A percentile compares a stretch with the other conserved stretches of the same genome.
phyloP scores from a whole-genome alignment of 2,113 vertebrate genomes.

The Gobio gobio region DNA sequence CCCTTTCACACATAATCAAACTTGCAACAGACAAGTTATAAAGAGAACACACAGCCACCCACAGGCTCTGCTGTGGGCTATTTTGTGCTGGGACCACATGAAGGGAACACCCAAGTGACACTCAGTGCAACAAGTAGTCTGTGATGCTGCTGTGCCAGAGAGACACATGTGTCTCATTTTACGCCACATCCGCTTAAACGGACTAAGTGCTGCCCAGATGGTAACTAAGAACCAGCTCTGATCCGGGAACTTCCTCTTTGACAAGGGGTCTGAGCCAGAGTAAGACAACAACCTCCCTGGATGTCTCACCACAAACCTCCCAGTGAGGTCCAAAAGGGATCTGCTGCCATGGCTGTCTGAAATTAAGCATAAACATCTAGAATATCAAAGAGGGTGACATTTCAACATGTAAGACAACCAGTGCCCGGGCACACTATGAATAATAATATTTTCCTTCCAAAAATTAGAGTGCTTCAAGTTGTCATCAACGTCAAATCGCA shows the following conservation, averaged over 20 bases:
- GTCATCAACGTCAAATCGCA: slow-evolving; percentile 4
- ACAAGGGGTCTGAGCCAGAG: slow-evolving; percentile 11
- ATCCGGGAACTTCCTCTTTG: slow-evolving; percentile 43
- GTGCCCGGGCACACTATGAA: neutral
- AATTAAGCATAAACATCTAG: slow-evolving; percentile 20
- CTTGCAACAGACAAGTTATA: slow-evolving; percentile 63
- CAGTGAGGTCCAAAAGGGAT: slow-evolving; percentile 18
- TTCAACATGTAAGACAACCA: slow-evolving; percentile 22
- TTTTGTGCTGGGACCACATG: slow-evolving; percentile 71
- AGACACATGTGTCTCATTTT: slow-evolving; percentile 47
- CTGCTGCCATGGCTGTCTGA: slow-evolving; percentile 34
- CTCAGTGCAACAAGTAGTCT: slow-evolving; percentile 42
- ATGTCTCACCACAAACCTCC: slow-evolving; percentile 30
- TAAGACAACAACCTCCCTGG: slow-evolving; percentile 31
- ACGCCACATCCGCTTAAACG: slow-evolving; percentile 60
- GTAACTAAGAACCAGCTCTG: slow-evolving; percentile 33
- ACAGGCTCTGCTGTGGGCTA: slow-evolving; percentile 50
- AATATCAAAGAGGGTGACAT: slow-evolving; percentile 16
- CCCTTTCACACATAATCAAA: slow-evolving; percentile 67
- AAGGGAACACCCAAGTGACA: slow-evolving; percentile 70
- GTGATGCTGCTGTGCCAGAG: slow-evolving; percentile 52
- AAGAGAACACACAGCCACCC: slow-evolving; percentile 55
- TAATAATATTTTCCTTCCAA: slow-evolving; percentile 18
- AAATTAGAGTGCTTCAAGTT: slow-evolving; percentile 1
- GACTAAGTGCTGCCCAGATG: slow-evolving; percentile 51